A percentile compares a stretch with the other conserved stretches of the same genome.
phyloP scores from a whole-genome alignment of 2,888 invertebrate species.

The Pandemis cinnamomeana region DNA sequence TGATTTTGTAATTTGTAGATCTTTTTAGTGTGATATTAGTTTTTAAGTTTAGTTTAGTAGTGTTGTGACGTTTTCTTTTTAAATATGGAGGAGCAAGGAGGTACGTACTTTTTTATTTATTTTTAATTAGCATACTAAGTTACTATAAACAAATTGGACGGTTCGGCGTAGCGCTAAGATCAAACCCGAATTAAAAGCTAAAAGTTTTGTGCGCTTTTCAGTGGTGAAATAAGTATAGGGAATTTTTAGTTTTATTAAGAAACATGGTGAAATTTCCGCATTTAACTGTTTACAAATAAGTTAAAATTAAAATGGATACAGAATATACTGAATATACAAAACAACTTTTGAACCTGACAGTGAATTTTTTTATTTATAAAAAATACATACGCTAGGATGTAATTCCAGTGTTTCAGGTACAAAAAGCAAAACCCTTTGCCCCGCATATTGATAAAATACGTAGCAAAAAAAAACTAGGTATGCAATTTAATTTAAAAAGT shows the following conservation, averaged over 20 bases:
- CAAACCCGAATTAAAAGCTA: neutral
- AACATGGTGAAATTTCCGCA: neutral
- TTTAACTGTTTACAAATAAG: neutral
- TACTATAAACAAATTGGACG: neutral
- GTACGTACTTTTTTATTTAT: conserved; percentile 52
- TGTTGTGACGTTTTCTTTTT: conserved; percentile 50
- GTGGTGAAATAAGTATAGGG: neutral
- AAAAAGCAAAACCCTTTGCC: no score
- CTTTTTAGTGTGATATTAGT: conserved; percentile 77
- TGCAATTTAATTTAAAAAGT: no score
- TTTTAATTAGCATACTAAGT: neutral
- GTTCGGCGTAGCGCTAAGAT: neutral
- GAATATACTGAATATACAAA: no score
- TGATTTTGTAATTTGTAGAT: conserved; percentile 45
- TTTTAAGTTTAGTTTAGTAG: conserved; percentile 62
- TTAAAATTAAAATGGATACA: no score
- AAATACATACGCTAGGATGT: no score
- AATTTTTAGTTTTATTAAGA: no score
- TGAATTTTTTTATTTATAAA: no score
- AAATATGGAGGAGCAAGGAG: conserved; percentile 75
- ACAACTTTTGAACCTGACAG: no score
- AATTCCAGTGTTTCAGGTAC: no score
- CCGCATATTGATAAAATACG: no score
- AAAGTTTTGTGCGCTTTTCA: neutral
- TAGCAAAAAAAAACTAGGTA: no score